Evolutionary conservation across 1,140 invertebrate species (phyloP), one percentile per base, ranked within the genome.

Genomic region (Drosophila kanapiae): DNA sequence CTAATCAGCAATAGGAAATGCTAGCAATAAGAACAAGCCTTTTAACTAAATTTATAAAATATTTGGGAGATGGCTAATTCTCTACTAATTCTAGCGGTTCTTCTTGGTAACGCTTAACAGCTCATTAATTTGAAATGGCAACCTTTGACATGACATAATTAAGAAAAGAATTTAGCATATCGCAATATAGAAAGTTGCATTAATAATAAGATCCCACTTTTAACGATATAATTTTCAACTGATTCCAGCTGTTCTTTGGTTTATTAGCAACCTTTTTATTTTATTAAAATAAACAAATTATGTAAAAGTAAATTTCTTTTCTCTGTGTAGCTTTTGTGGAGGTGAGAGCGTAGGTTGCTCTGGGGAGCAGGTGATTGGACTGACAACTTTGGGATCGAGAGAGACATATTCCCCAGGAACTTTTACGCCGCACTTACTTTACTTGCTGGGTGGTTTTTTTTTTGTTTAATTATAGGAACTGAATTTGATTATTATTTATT

Each of bases 391-490:
- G 59, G 69, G 45, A 11, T 11, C 27, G 18, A 27, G 31, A 45
- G 11, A 37, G 33, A 48, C 29, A 16, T 49, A 57, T 67, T 76
- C 71, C 75, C 75, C 40, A 59, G 63, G 71, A 76, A 76, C 74
- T 65, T 72, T 72, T 75, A 67, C 56, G 71, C 40, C 61, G 62
- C 70, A 48, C 72, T 68, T 71, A 75, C 71, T 53, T 56, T 68
- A 35, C 63, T 49, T 40, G 43, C 33, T 35, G 40, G 37, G 18
- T 37, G 61, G n/a, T 16, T 62, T 56, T 23, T 27, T 23, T 54
- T 56, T 18, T n/a, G n/a, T n/a, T n/a, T 13, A 54, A 54, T 56
- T 56, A 56, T 56, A 14, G 53, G 18, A 56, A n/a, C 38, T 33
- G 11, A 63, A 75, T 54, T 75, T 43, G 56, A 72, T 70, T 70